Conservation (phyloP, 2,113 vertebrate species). For the Malurus cyaneus region DNA sequence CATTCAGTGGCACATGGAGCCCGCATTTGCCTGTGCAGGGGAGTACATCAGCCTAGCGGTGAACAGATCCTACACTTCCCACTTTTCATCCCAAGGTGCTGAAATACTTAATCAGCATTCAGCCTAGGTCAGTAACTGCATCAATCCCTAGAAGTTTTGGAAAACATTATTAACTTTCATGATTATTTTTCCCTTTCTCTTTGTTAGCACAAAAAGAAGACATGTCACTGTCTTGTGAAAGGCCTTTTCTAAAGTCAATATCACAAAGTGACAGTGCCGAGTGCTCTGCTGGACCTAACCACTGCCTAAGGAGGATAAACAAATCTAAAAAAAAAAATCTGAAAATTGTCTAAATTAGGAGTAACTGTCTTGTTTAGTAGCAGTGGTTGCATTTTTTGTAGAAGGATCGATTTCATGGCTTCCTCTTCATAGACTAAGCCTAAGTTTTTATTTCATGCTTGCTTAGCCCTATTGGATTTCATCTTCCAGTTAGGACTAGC, state of each 20-base stretch:
- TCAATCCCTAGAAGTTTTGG: not conserved
- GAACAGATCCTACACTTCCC: not conserved
- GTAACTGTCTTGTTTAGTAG: not conserved
- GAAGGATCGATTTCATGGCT: not conserved
- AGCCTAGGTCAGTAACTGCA: not conserved
- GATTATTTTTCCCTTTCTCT: not conserved
- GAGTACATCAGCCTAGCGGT: not conserved
- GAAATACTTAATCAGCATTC: not conserved
- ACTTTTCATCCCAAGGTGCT: not conserved
- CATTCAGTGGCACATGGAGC: rapidly evolving
- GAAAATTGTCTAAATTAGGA: not conserved
- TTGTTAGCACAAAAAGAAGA: not conserved
- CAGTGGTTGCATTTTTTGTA: not conserved
- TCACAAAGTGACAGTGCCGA: not conserved
- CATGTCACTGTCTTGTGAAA: not conserved
- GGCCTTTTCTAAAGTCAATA: not conserved
- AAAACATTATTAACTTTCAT: not conserved
- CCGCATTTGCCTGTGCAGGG: rapidly evolving
- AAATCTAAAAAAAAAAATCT: not conserved
- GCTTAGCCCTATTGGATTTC: not conserved
- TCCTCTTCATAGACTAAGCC: not conserved
- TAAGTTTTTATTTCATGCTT: not conserved
- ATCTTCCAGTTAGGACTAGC: not conserved
- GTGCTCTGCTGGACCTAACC: not conserved
- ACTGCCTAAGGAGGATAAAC: not conserved